Evolutionary conservation across 2,797 vertebrate species (phyloP), one percentile per base, ranked within the genome.

Genomic region (Labeo calbasu): DNA sequence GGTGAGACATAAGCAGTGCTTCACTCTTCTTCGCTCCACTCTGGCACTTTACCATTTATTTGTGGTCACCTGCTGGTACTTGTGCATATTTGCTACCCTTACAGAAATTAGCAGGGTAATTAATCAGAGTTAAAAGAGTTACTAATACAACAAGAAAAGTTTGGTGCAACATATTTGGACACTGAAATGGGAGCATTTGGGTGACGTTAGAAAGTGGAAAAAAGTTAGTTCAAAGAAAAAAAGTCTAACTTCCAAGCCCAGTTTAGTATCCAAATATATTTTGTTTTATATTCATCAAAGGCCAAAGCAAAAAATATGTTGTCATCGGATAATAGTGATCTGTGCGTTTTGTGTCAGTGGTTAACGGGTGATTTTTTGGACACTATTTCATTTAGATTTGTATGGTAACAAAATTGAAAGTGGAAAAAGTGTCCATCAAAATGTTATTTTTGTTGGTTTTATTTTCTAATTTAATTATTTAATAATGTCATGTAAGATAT

Each of bases 1-100:
- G 89, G 71, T 76, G 85, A 88, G 85, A 90, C 83, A 85, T 71
- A 1, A 87, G 87, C 84, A 61, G 57, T 46, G 50, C 48, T 59
- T 23, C 48, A 86, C 86, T 77, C 87, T 19, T 77, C 87, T 19
- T 23, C 53, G n/a, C 61, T 84, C 40, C 19, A 23, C 55, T 80
- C 4, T 11, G 48, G 14, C 59, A 55, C 90, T 87, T 87, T 46
- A 36, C 36, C 53, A 87, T 89, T 89, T 90, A 65, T 9, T 57
- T 71, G n/a, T 63, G 51, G 77, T 71, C 82, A 57, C 72, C 83
- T 7, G 79, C 80, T 48, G 71, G 36, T 77, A 78, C 59, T 32
- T 69, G 53, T 13, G 43, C 70, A 59, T 68, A n/a, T 51, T 43
- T 48, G 53, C 50, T 36, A 61, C 19, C 19, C 23, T 59, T 61